A percentile compares a stretch with the other conserved stretches of the same genome.
phyloP scores from a whole-genome alignment of 1,140 invertebrate species.

The Hypsibius dujardini region DNA sequence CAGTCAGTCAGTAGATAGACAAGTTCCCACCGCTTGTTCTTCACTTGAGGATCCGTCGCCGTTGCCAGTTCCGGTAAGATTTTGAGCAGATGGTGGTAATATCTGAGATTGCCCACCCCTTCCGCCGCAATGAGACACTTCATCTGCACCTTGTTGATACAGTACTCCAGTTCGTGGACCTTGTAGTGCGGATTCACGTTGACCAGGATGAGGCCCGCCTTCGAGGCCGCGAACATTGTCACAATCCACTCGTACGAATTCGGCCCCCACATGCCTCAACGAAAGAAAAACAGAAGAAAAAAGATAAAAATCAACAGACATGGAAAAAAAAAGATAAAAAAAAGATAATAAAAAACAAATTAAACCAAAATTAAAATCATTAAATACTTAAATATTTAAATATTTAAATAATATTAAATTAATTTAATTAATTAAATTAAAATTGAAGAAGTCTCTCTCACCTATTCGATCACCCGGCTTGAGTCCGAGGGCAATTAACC shows the following conservation, averaged over 20 bases:
- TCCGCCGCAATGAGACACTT: constrained; percentile 1
- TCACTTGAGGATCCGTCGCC: too few relatives aligned
- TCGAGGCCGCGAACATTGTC: constrained; percentile 52
- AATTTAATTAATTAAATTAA: neutral
- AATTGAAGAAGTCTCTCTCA: neutral
- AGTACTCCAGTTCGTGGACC: constrained; percentile 54
- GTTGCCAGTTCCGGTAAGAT: neutral
- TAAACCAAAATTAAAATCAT: too few relatives aligned
- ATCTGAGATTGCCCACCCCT: constrained; percentile 1
- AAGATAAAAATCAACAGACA: neutral
- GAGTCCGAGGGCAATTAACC: constrained; percentile 55
- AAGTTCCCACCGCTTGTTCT: too few relatives aligned
- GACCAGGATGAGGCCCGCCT: constrained; percentile 58
- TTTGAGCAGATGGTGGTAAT: neutral
- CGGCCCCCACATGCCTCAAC: constrained; percentile 55
- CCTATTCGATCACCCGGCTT: constrained; percentile 58
- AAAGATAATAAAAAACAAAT: neutral
- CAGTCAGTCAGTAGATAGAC: too few relatives aligned
- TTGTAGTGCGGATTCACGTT: constrained; percentile 63
- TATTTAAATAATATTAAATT: too few relatives aligned
- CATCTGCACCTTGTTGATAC: constrained; percentile 49
- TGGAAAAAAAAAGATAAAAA: neutral
- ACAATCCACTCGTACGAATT: constrained; percentile 68
- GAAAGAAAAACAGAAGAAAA: neutral
- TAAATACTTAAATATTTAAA: too few relatives aligned